Evolutionary conservation across 2,113 vertebrate genomes (phyloP).

Genomic region (Bubo blakistoni): DNA sequence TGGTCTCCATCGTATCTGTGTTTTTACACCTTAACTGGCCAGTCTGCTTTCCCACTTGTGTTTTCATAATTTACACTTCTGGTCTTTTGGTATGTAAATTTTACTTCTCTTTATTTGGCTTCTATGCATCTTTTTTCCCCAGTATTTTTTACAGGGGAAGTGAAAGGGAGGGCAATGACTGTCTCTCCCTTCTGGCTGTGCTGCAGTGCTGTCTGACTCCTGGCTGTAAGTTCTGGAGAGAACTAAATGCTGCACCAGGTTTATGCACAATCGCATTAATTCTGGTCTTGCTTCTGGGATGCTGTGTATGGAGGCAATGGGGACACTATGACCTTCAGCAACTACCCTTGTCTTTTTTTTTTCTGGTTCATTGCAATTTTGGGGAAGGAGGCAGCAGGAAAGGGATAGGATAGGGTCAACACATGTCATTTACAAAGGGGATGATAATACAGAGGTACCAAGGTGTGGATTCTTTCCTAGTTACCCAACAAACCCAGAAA

Average conservation of each 20-base stretch:
- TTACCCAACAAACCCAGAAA: not conserved
- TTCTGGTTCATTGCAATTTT: not conserved
- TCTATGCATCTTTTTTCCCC: not conserved
- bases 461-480: not conserved
- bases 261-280: not conserved
- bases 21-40: not conserved
- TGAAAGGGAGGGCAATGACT: not conserved
- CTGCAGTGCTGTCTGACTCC: not conserved
- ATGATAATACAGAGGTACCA: not conserved
- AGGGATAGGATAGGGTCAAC: not conserved
- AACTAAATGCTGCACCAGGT: not conserved
- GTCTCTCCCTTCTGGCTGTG: not conserved
- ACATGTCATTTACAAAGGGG: not conserved
- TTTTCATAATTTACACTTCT: not conserved
- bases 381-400: not conserved
- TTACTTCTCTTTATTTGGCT: not conserved
- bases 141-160: not conserved
- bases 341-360: not conserved
- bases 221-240: not conserved
- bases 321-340: not conserved
- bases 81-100: not conserved
- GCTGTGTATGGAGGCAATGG: not conserved
- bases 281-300: not conserved
- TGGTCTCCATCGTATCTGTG: not conserved
- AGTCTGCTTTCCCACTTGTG: not conserved